Base-by-base conservation (phyloP, 2,888 invertebrate genomes). In the Drosophila fulvimacula region DNA sequence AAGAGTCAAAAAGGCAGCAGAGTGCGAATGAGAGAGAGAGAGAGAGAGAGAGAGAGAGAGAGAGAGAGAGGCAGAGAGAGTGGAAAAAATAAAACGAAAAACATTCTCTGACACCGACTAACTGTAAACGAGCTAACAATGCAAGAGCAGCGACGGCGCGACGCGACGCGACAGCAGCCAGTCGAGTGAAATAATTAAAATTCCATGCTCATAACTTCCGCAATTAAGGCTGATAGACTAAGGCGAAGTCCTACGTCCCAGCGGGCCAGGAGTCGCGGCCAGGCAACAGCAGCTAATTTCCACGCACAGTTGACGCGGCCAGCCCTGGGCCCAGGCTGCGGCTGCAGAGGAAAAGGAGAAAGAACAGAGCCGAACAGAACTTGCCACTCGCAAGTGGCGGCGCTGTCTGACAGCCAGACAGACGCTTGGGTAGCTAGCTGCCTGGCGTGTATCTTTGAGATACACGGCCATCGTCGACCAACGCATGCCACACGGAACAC, bases 151-250 rank as follows among this genome's bases (percentile, higher is more conserved):
- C 42, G 59, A 34, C 51, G 27, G 48, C 32, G 27, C 27, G 27
- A 39, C 42, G 39, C 32, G n/a, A 13, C 41, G 34, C 42, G 70
- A 53, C 36, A 48, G 48, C 80, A 67, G 76, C 68, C 65, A 61
- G 46, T 59, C 77, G 75, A 76, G 73, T 77, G 81, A 84, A 90
- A 81, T 86, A 90, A 89, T 90, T 90, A 84, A 89, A 87, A 90
- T 90, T 82, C 90, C 79, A 76, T 77, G 73, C 81, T 73, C 81
- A 87, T 81, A 87, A 90, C 89, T 89, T 89, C 89, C 90, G 88
- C 89, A 89, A 90, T 89, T 89, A 89, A 82, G 88, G 78, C 73
- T 63, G 73, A 74, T 78, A 61, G 81, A 63, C 61, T 32, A 53
- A 10, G 3, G 52, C 21, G 53, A 49, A 68, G 82, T 84, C 73